These are phyloP conservation scores for Cyrtonyx montezumae DNA, from an alignment of 2,113 vertebrate genomes.

Conservation along the genomic window DNA sequence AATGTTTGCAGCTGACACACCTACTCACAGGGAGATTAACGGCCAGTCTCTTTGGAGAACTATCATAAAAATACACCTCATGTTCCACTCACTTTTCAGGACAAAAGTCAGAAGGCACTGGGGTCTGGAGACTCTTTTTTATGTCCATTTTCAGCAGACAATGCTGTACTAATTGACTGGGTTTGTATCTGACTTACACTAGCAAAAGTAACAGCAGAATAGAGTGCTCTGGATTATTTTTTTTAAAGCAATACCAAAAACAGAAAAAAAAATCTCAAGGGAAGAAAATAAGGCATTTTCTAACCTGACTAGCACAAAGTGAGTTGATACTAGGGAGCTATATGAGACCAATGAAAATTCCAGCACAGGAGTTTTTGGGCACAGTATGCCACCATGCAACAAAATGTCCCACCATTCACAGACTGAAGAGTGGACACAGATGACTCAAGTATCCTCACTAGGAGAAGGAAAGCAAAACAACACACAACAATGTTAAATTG, in stretches of 20 bases:
- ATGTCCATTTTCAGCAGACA: neutral
- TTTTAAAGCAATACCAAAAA: neutral
- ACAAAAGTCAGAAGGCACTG: slow-evolving; percentile 60
- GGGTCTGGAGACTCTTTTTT: slow-evolving; percentile 29
- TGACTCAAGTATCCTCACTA: neutral
- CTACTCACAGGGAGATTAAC: slow-evolving; percentile 71
- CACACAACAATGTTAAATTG: neutral
- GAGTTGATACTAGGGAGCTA: neutral
- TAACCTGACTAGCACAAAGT: neutral
- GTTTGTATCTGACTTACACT: neutral
- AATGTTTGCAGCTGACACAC: slow-evolving; percentile 76
- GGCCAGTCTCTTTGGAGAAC: slow-evolving; percentile 66
- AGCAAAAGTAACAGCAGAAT: slow-evolving; percentile 25
- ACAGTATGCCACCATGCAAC: neutral
- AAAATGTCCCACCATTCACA: neutral
- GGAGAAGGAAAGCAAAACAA: neutral
- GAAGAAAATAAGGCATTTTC: neutral
- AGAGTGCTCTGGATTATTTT: neutral
- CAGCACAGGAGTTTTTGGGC: neutral
- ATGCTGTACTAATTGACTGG: neutral
- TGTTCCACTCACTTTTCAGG: slow-evolving; percentile 56
- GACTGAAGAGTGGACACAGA: neutral
- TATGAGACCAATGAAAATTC: neutral
- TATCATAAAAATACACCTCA: slow-evolving; percentile 67
- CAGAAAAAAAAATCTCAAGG: neutral